Evolutionary conservation across 2,888 invertebrate species (phyloP), one percentile per base, ranked within the genome.

Genomic region (Pyrgus malvae): DNA sequence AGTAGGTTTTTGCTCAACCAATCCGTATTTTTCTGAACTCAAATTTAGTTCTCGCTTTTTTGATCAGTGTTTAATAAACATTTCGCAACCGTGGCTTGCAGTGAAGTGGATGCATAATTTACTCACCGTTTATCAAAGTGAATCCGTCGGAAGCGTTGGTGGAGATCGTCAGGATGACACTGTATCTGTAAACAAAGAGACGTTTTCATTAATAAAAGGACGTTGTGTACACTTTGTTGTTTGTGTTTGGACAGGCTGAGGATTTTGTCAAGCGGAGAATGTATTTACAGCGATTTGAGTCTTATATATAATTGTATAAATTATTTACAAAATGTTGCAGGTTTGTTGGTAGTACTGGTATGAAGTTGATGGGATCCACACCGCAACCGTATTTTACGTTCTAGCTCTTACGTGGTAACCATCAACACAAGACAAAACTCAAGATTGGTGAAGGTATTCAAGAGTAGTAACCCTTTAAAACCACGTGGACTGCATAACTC

Each of bases 91-190:
- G 25, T 11, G 9, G 11, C 37, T 1, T 8, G 7, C 37, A 16
- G n/a, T 8, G 29, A 50, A 29, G 38, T 42, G 38, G 57, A 25
- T 50, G 29, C 11, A 19, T 51, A 27, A 38, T 46, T 31, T 46
- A 74, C 87, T 82, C 57, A 87, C 89, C 88, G 80, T 84, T 87
- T 72, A 83, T 84, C 69, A 88, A 77, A 60, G 82, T 69, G 68
- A 84, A 85, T 53, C 85, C 86, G 75, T 85, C 86, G 8, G 83
- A 76, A 11, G 84, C 76, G 70, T 78, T 83, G 45, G 87, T 84
- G 7, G 86, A 79, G 76, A 87, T 85, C 55, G 87, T 88, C 74
- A 88, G 76, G 63, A 84, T 85, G 59, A 86, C 85, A 72, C 85
- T 87, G 66, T 86, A 88, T 78, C 89, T 89, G 83, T 46, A 64